Percentiles rank a stretch among this genome's conserved stretches.
These are phyloP conservation scores for Philereme transversata DNA, from an alignment of 2,888 invertebrate species.

Conservation along the genomic window DNA sequence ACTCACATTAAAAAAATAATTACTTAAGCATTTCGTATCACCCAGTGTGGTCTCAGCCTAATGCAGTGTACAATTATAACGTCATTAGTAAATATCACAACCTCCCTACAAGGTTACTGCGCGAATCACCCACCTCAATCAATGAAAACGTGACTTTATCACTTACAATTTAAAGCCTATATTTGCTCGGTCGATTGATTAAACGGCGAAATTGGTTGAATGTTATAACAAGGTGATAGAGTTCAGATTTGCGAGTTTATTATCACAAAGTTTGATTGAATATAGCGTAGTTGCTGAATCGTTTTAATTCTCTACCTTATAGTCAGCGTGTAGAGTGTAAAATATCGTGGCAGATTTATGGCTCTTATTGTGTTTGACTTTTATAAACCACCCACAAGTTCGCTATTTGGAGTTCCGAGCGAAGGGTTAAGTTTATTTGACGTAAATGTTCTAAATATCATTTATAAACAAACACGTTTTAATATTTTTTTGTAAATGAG, in stretches of 20 bases:
- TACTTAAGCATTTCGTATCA: constrained; percentile 4
- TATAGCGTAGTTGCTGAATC: not conserved
- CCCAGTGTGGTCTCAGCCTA: constrained; percentile 21
- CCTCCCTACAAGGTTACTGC: constrained; percentile 51
- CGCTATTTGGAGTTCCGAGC: constrained; percentile 3
- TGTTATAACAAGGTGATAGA: constrained; percentile 1
- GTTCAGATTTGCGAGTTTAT: constrained; percentile 3
- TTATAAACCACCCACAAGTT: constrained; percentile 15
- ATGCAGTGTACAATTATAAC: constrained; percentile 54
- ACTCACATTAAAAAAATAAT: not conserved
- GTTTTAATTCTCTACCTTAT: constrained; percentile 8
- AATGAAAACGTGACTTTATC: constrained; percentile 8
- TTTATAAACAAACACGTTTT: not conserved
- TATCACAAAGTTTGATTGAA: not conserved
- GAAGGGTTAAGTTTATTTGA: constrained; percentile 12
- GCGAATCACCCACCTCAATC: constrained; percentile 29
- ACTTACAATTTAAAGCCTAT: not conserved
- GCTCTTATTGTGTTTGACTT: constrained; percentile 4
- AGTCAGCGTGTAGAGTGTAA: not conserved
- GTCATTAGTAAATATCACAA: constrained; percentile 66
- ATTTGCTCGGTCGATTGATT: constrained; percentile 3
- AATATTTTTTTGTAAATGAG: too few relatives aligned
- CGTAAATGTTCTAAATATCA: constrained; percentile 1
- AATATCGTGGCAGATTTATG: constrained; percentile 10
- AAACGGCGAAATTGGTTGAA: not conserved